A percentile compares a stretch with the other conserved stretches of the same genome.
phyloP scores from a whole-genome alignment of 1,140 invertebrate genomes.

The Tigriopus japonicus region DNA sequence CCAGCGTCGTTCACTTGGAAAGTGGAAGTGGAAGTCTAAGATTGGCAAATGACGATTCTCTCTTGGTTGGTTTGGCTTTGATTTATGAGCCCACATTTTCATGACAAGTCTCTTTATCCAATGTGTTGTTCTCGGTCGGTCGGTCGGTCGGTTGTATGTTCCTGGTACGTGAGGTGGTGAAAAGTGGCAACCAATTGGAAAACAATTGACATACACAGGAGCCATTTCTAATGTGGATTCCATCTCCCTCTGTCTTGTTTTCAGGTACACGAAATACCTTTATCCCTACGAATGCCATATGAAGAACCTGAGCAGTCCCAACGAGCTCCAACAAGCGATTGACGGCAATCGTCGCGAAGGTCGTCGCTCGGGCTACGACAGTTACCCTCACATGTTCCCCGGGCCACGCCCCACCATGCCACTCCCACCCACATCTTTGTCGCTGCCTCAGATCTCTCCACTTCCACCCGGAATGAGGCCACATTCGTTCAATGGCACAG shows the following conservation, averaged over 20 bases:
- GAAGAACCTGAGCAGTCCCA: constrained; percentile 68
- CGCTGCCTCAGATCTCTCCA: background rate
- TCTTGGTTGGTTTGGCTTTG: too few species aligned
- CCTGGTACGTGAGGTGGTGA: too few species aligned
- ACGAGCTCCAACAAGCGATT: constrained; percentile 88
- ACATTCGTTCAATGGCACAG: background rate
- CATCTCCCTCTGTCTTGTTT: background rate
- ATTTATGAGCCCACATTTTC: too few species aligned
- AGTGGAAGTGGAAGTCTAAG: too few species aligned
- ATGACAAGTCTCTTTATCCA: too few species aligned
- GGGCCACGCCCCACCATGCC: background rate
- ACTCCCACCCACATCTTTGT: constrained; percentile 5
- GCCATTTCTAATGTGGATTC: background rate
- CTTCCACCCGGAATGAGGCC: background rate
- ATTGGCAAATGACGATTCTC: too few species aligned
- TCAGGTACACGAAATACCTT: constrained; percentile 98
- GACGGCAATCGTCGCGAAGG: constrained; percentile 95
- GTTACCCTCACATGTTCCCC: constrained; percentile 43
- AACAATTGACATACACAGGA: too few species aligned
- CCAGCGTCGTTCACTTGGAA: too few species aligned
- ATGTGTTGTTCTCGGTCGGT: too few species aligned
- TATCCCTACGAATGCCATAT: constrained; percentile 98
- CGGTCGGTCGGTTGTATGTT: too few species aligned
- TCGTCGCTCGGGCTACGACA: constrained; percentile 69
- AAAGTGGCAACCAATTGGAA: too few species aligned